Evolutionary conservation across 53 echinoderm and acorn worm species (phyloP).

Genomic region (Echinometra lucunter): DNA sequence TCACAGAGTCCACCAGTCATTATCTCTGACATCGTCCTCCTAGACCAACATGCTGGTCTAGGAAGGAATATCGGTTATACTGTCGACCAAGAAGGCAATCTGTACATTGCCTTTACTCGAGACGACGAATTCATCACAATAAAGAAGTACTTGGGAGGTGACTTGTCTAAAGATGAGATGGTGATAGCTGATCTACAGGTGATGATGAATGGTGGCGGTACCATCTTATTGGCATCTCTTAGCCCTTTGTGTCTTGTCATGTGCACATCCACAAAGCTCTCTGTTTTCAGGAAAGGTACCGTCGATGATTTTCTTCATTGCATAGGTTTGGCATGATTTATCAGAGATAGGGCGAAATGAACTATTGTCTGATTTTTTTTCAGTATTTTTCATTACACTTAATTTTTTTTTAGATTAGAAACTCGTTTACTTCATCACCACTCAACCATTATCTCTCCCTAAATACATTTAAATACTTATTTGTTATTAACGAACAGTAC

Average conservation of each 20-base stretch:
- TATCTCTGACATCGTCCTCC: not conserved
- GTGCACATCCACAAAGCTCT: conserved; percentile 22
- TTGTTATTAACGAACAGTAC: no score
- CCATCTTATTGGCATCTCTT: not conserved
- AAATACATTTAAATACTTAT: no score
- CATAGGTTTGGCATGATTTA: not conserved
- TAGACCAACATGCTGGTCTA: not conserved
- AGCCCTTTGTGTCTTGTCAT: not conserved
- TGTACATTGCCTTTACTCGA: not conserved
- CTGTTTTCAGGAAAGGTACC: not conserved
- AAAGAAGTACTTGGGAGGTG: not conserved
- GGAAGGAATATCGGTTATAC: not conserved
- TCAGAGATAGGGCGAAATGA: no score
- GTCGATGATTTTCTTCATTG: not conserved
- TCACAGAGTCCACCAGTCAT: not conserved
- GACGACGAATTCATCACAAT: not conserved
- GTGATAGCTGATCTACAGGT: not conserved
- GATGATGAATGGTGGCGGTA: not conserved
- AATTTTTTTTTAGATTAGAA: no score
- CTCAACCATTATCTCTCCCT: no score
- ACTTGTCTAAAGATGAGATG: not conserved
- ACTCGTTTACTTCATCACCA: no score
- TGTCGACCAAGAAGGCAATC: not conserved
- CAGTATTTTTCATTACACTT: no score
- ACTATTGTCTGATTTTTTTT: no score